Evolutionary conservation across 2,113 vertebrate genomes (phyloP), one percentile per base, ranked within the genome.

Genomic region (Crocuta crocuta): DNA sequence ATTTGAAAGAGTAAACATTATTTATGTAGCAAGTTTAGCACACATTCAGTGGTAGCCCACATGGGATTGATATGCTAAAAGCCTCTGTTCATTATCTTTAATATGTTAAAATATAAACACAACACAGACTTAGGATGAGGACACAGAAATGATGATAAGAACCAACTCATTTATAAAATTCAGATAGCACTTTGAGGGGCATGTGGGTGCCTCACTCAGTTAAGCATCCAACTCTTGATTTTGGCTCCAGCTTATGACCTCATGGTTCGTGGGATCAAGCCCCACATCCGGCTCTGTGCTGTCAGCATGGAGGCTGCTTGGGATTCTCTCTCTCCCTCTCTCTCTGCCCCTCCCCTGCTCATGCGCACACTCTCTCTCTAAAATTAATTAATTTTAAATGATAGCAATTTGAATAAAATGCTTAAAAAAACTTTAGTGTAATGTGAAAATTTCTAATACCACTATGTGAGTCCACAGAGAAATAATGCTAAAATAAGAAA

Each of bases 91-190:
- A 43, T 70, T 90, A 65, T 70, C 35, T 92, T 78, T 63, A 19
- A 33, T 55, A 55, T 28, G 84, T 23, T 89, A 79, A 97, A 97
- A 93, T n/a, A 50, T 39, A 74, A 95, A 48, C 31, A 0, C 12
- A 86, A 48, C 13, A 71, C 19, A 66, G 43, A 81, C 76, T 76
- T 23, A 81, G 33, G 12, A 17, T 53, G 16, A 81, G 50, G 11
- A 17, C 28, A 78, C 13, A 73, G 66, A 94, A 87, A 63, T 48
- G 31, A 58, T 61, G 43, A 78, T 61, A 23, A 48, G 13, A 91
- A 91, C 87, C 39, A 82, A 94, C 10, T 92, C 21, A 9, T 66
- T 85, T 85, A 55, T 65, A 76, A 97, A 92, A 92, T 55, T 70
- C 96, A 87, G 33, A 63, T 35, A 94, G 13, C 10, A 55, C 35